Percentiles rank a stretch among this genome's conserved stretches.
Conservation (phyloP, 23 tunicate genomes). For the Halocynthia roretzi region DNA sequence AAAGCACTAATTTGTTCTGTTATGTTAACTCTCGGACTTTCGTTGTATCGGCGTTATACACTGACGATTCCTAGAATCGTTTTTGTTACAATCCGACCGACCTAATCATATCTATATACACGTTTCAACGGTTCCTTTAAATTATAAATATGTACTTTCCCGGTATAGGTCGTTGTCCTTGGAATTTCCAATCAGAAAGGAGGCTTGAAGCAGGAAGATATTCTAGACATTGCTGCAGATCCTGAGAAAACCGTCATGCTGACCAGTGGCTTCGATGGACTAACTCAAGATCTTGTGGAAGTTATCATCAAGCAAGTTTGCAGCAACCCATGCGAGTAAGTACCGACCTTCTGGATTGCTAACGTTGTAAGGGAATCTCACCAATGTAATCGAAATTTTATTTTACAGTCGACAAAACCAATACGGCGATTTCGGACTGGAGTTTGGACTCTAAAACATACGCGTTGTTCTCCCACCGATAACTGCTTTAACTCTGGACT, state of each 20-base stretch:
- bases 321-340: constrained; percentile 69
- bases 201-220: constrained; percentile 63
- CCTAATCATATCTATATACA: neutral
- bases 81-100: no score
- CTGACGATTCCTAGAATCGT: no score
- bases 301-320: constrained; percentile 38
- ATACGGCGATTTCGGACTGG: constrained; percentile 6
- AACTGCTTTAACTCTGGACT: no score
- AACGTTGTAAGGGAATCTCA: neutral
- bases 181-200: constrained; percentile 71
- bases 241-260: constrained; percentile 60
- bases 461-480: neutral
- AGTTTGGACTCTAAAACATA: neutral
- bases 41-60: no score
- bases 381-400: neutral
- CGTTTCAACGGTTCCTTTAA: neutral
- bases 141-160: neutral
- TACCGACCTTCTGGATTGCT: neutral
- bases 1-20: no score
- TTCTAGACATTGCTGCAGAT: constrained; percentile 59
- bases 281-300: constrained; percentile 36
- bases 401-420: constrained; percentile 2
- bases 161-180: constrained; percentile 52
- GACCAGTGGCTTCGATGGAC: constrained; percentile 72
- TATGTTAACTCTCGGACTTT: no score